Evolutionary conservation across 2,797 vertebrate genomes (phyloP).

Genomic region (Halcyon leucocephala): DNA sequence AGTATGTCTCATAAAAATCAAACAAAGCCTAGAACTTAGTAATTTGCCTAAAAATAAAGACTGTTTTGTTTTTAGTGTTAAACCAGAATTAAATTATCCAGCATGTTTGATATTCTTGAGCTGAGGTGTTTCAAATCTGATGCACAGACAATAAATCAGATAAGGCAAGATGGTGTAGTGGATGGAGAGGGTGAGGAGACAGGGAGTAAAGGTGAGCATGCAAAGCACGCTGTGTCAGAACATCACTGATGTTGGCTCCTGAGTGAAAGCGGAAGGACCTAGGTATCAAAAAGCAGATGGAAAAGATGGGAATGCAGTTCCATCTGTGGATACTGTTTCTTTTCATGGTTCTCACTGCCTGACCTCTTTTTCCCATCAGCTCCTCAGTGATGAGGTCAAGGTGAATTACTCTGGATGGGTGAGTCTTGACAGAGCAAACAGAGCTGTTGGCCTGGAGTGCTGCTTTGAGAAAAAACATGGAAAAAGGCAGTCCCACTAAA

Average conservation of each 20-base stretch:
- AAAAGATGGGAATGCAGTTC: neutral
- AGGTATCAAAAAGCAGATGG: neutral
- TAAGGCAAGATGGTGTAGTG: neutral
- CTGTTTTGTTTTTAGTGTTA: constrained; percentile 42
- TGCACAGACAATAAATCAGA: constrained; percentile 33
- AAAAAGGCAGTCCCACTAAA: neutral
- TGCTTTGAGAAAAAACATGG: constrained; percentile 1
- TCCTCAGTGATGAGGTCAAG: constrained; percentile 22
- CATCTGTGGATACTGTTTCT: neutral
- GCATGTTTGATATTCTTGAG: neutral
- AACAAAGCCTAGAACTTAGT: constrained; percentile 35
- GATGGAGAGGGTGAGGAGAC: neutral
- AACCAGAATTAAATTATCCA: constrained; percentile 30
- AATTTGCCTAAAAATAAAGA: constrained; percentile 39
- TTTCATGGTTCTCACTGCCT: neutral
- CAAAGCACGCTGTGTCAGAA: neutral
- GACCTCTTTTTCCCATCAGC: constrained; percentile 20
- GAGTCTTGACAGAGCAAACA: constrained; percentile 23
- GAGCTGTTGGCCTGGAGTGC: neutral
- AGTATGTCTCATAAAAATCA: constrained; percentile 26
- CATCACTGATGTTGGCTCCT: accelerated
- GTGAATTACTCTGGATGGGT: constrained; percentile 29
- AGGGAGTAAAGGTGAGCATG: neutral
- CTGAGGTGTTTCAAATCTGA: neutral
- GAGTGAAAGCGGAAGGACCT: neutral